Evolutionary conservation across 2,888 invertebrate species (phyloP), one percentile per base, ranked within the genome.

Genomic region (Acanthococcus lagerstroemiae): DNA sequence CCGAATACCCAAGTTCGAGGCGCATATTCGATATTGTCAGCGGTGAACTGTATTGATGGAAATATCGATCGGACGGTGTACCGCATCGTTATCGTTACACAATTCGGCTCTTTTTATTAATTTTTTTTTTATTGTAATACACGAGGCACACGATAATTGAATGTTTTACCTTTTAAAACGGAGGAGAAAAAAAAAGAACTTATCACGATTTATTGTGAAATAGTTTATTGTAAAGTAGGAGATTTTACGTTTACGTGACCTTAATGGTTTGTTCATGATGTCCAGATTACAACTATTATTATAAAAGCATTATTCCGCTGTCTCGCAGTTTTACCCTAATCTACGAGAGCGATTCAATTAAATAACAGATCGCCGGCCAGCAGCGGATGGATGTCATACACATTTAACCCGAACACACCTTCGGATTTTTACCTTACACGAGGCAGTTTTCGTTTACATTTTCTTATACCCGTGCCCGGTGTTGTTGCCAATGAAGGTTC

Each of bases 191-290:
- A 52, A 22, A 52, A 52, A 61, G 61, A 61, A 61, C 52, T 61
- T 61, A 61, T 61, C 61, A 61, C 61, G 61, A 52, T 52, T 61
- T 61, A 61, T 61, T 61, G 61, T 61, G 61, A 61, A 61, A 61
- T 61, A 52, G 61, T 61, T 61, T 52, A 61, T 61, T 61, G 61
- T 61, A 61, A 52, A 61, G 61, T 61, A 61, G 61, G 61, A 61
- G 61, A 61, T 61, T 61, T 60, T 61, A 50, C 50, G 27, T 61
- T 52, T 52, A 61, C 61, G 50, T 61, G 61, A 61, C 61, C 61
- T 61, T 61, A 61, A 61, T 61, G 61, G 61, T 61, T 61, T 52
- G 61, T 61, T 61, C 61, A 61, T 61, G 61, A 61, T 61, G 61
- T 61, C 61, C 61, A 61, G 61, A 61, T 61, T 61, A 61, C 61